Evolutionary conservation across 2,888 invertebrate genomes (phyloP), one percentile per base, ranked within the genome.

Genomic region (Subacronicta megacephala): DNA sequence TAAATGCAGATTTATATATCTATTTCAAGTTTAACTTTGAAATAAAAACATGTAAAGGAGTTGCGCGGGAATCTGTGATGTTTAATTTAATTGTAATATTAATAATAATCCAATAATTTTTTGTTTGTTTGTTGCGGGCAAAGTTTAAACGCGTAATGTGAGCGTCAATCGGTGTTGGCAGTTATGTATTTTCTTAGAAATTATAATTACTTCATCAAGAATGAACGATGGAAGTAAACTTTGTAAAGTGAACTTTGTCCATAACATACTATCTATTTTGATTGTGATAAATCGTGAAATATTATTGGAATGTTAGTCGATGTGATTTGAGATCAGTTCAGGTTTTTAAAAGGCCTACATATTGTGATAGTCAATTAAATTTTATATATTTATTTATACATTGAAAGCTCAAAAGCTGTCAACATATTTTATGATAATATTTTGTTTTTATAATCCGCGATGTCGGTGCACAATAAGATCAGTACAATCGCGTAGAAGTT

Each of bases 361-460:
- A 73, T 73, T 82, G 83, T 85, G 85, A 85, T 85, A 84, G 75
- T 79, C 73, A 75, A 71, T 65, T 65, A 62, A 71, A 63, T 63
- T 58, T 61, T 65, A 55, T 71, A 57, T 40, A 67, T 69, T 67
- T 71, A 66, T 67, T 70, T 66, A 59, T 65, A 62, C 57, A 65
- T 62, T 51, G 57, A 46, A 50, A 62, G 69, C 63, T 75, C 64
- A 64, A 64, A 59, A 72, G 66, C 68, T 69, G 57, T 70, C 72
- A 56, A 52, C 44, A 72, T 71, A 67, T 68, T 70, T 67, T 52
- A 61, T 63, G n/a, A 51, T 57, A n/a, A 54, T 53, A 47, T 59
- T 70, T 73, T 46, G 18, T 70, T 70, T 64, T 23, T 38, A 18
- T 35, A 26, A 46, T 44, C 16, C 20, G 7, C 41, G 23, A 41